phyloP scores from a whole-genome alignment of 92 coral and sea anemone species.

The Chrysogorgia sp. region DNA sequence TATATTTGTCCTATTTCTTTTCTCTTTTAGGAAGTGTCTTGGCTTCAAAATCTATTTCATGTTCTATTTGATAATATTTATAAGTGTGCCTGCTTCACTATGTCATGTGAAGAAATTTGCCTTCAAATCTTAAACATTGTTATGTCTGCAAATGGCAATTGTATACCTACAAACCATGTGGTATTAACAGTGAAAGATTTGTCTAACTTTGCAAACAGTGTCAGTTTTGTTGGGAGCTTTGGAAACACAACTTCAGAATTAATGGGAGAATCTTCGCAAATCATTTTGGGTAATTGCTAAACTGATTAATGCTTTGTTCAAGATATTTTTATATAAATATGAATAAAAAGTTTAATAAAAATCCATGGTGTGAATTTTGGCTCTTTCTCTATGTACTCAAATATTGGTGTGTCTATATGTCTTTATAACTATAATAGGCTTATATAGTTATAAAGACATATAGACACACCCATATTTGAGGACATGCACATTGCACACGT shows the following conservation, averaged over 20 bases:
- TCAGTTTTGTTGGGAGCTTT: constrained; percentile 14
- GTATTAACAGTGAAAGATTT: constrained; percentile 12
- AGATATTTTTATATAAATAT: no score
- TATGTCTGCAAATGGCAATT: constrained; percentile 6
- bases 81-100: background rate
- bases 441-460: no score
- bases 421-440: no score
- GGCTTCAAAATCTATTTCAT: constrained; percentile 24
- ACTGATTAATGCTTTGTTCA: background rate
- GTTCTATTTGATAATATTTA: constrained; percentile 5
- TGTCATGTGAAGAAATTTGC: constrained; percentile 36
- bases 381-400: no score
- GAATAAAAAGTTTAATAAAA: no score
- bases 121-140: constrained; percentile 14
- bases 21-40: constrained; percentile 3
- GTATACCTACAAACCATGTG: background rate
- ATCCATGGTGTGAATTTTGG: no score
- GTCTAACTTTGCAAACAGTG: background rate
- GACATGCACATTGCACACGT: no score
- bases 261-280: background rate
- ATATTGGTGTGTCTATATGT: no score
- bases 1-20: background rate
- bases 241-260: constrained; percentile 8
- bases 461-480: no score
- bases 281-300: background rate